These are phyloP conservation scores for Microplitis manilae DNA, from an alignment of 2,888 invertebrate species.

Conservation along the genomic window DNA sequence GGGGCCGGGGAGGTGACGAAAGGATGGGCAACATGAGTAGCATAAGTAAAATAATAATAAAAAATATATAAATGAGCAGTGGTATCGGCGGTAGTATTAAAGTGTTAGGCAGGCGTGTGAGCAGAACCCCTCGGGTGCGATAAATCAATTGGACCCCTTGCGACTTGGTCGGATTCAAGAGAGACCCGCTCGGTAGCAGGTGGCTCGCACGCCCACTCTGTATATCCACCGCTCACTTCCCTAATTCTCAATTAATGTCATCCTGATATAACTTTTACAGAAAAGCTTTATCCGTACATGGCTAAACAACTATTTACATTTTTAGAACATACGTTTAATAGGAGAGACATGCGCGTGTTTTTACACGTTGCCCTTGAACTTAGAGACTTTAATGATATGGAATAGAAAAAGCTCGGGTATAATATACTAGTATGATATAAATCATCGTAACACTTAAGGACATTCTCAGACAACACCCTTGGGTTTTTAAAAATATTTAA, in stretches of 20 bases:
- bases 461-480: too few species aligned
- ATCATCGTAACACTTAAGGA: too few species aligned
- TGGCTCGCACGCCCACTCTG: slow-evolving; percentile 63
- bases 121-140: slow-evolving; percentile 64
- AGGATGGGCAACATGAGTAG: neutral
- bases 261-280: slow-evolving; percentile 35
- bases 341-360: neutral
- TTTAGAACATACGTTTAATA: neutral
- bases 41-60: slow-evolving; percentile 11
- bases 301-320: neutral
- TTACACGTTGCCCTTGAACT: too few species aligned
- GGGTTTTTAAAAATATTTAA: too few species aligned
- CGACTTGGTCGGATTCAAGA: slow-evolving; percentile 44
- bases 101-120: slow-evolving; percentile 34
- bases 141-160: slow-evolving; percentile 68
- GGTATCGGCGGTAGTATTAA: slow-evolving; percentile 16
- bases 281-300: neutral
- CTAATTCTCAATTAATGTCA: slow-evolving; percentile 71
- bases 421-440: too few species aligned
- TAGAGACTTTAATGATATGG: too few species aligned
- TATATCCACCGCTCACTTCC: slow-evolving; percentile 59
- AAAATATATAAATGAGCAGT: neutral
- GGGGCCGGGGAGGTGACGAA: neutral
- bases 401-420: too few species aligned
- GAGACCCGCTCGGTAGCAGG: slow-evolving; percentile 63